A percentile compares a stretch with the other conserved stretches of the same genome.
Evolutionary conservation across 35 echinoderm and acorn worm genomes (phyloP).

Genomic region (Lytechinus variegatus): DNA sequence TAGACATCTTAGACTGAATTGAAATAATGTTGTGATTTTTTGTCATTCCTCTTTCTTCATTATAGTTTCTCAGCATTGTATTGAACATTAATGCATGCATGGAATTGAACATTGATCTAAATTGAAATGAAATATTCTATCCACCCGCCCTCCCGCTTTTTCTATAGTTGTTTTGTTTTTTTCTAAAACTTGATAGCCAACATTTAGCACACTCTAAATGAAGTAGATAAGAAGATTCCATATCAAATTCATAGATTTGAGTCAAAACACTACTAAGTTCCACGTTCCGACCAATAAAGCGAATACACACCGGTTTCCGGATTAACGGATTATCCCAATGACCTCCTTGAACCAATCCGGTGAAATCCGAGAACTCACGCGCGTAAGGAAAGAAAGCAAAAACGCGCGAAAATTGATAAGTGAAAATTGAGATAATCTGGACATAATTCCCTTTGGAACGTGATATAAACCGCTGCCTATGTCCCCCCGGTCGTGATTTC

Average conservation of each 20-base stretch:
- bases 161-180: neutral
- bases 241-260: neutral
- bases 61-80: no score
- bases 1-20: no score
- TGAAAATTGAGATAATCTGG: conserved; percentile 27
- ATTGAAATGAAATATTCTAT: no score
- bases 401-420: neutral
- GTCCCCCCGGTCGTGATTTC: neutral
- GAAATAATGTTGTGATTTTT: no score
- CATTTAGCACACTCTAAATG: neutral
- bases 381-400: neutral
- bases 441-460: neutral
- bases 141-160: neutral
- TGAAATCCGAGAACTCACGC: conserved; percentile 43
- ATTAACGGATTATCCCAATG: conserved; percentile 42
- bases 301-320: conserved; percentile 35
- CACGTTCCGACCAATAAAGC: neutral
- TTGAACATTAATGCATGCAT: no score
- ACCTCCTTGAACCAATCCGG: conserved; percentile 25
- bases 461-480: conserved; percentile 27
- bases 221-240: neutral
- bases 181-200: neutral
- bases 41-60: no score
- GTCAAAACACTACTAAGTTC: neutral
- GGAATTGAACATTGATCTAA: no score